phyloP scores from a whole-genome alignment of 2,888 invertebrate genomes.

The Neria commutata region DNA sequence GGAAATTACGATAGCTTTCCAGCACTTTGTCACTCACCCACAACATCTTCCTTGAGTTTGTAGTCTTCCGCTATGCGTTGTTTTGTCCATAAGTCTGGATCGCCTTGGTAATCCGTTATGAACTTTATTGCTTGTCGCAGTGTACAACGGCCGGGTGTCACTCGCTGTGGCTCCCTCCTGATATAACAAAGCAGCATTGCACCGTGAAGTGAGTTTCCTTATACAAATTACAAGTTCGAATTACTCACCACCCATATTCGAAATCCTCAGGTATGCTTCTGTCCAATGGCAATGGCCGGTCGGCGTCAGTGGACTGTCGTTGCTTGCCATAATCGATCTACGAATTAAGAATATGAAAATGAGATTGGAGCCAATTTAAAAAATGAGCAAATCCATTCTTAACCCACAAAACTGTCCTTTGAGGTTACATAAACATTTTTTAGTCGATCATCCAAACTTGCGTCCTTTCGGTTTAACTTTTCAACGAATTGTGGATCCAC shows the following conservation, averaged over 20 bases:
- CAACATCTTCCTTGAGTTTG: constrained; percentile 69
- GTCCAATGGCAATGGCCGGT: constrained; percentile 67
- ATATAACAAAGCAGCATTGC: no score
- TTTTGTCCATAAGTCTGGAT: constrained; percentile 67
- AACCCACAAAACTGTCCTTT: constrained; percentile 65
- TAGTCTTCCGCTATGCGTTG: constrained; percentile 72
- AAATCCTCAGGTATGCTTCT: constrained; percentile 64
- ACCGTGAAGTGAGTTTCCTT: no score
- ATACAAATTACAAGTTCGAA: no score
- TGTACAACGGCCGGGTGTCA: constrained; percentile 70
- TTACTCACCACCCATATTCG: constrained; percentile 72
- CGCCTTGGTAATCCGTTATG: constrained; percentile 69
- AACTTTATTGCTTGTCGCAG: constrained; percentile 71
- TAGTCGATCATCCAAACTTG: constrained; percentile 68
- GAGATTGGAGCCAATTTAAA: no score
- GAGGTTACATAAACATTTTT: constrained; percentile 78
- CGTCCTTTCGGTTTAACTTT: constrained; percentile 69
- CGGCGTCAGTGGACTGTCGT: constrained; percentile 41
- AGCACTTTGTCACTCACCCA: constrained; percentile 59
- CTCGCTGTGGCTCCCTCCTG: constrained; percentile 69
- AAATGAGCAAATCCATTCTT: constrained; percentile 27
- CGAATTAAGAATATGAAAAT: background rate
- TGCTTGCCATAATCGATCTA: constrained; percentile 52
- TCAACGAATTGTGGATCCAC: constrained; percentile 69
- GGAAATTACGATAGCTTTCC: background rate